Percentiles rank a stretch among this genome's conserved stretches.
These are phyloP conservation scores for Calliopsis andreniformis DNA, from an alignment of 1,140 invertebrate genomes.

Conservation along the genomic window DNA sequence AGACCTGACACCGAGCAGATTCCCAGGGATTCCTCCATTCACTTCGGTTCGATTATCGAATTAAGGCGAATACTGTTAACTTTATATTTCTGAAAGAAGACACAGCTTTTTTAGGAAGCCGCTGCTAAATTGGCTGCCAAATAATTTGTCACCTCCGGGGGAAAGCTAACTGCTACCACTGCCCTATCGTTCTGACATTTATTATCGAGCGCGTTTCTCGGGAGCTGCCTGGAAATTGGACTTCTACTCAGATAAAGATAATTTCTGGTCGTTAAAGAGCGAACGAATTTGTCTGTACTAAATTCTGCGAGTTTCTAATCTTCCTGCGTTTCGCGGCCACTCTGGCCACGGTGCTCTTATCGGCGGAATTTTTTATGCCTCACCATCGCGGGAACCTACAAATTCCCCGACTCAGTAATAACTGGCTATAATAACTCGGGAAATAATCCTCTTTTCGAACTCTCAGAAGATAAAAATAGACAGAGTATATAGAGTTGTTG, in stretches of 20 bases:
- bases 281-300: background rate
- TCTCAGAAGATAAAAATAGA: background rate
- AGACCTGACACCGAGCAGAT: no score
- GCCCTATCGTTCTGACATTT: background rate
- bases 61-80: no score
- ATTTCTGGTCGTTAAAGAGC: background rate
- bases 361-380: background rate
- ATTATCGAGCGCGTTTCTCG: background rate
- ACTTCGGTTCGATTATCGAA: no score
- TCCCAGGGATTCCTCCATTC: no score
- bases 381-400: background rate
- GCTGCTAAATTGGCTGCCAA: no score
- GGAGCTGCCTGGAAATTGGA: background rate
- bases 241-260: background rate
- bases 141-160: no score
- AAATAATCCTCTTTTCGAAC: background rate
- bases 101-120: no score
- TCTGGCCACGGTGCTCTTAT: background rate
- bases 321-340: background rate
- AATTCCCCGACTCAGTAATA: constrained; percentile 9
- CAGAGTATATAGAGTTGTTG: background rate
- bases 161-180: no score
- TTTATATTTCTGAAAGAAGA: no score
- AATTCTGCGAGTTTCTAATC: background rate
- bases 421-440: constrained; percentile 5